These are phyloP conservation scores for Nesidiocoris tenuis DNA, from an alignment of 2,888 invertebrate genomes.

Conservation along the genomic window DNA sequence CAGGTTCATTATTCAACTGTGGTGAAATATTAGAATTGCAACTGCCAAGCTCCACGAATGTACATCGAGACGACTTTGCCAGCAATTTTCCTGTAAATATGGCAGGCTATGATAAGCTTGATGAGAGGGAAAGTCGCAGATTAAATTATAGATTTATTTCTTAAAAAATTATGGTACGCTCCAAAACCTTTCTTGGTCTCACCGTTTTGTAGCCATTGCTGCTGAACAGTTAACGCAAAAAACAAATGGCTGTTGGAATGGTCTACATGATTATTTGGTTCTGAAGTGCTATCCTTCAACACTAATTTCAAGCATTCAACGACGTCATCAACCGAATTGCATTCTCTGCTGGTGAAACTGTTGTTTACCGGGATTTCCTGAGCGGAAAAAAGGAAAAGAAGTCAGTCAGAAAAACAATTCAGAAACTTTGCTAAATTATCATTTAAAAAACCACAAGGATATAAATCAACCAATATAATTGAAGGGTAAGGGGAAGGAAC, in stretches of 20 bases:
- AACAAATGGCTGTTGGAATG: conserved; percentile 65
- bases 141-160: too few relatives aligned
- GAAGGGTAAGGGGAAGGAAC: too few relatives aligned
- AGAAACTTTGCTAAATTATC: background rate
- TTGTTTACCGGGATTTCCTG: conserved; percentile 40
- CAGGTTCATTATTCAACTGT: conserved; percentile 49
- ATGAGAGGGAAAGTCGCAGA: too few relatives aligned
- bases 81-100: conserved; percentile 64
- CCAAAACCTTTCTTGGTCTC: background rate
- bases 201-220: conserved; percentile 62
- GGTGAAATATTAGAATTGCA: conserved; percentile 56
- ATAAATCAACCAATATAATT: too few relatives aligned
- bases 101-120: too few relatives aligned
- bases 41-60: conserved; percentile 69
- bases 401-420: background rate
- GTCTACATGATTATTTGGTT: conserved; percentile 50
- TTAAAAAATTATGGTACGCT: background rate
- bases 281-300: conserved; percentile 58
- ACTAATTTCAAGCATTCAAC: conserved; percentile 71
- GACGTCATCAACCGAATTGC: conserved; percentile 62
- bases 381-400: background rate
- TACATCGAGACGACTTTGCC: conserved; percentile 70
- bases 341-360: conserved; percentile 51
- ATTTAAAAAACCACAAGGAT: background rate
- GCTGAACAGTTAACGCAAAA: conserved; percentile 72